phyloP scores from a whole-genome alignment of 1,140 invertebrate species.

The Bactericera cockerelli region DNA sequence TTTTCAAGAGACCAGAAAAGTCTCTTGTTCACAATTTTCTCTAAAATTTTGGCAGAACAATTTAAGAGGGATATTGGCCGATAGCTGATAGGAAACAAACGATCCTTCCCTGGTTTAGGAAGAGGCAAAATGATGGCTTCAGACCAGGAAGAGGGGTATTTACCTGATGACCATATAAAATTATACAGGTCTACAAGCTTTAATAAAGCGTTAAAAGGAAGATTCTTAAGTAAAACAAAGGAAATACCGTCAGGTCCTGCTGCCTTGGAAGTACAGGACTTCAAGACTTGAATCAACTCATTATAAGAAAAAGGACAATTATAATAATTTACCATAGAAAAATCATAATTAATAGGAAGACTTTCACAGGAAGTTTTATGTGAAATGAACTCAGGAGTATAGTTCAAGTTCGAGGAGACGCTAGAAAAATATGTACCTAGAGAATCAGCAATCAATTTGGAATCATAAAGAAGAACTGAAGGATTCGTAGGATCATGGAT shows the following conservation, averaged over 20 bases:
- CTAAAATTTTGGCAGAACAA: constrained; percentile 3
- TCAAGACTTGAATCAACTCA: not conserved
- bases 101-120: constrained; percentile 10
- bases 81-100: not conserved
- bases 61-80: constrained; percentile 6
- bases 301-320: not conserved
- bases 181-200: constrained; percentile 8
- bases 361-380: not conserved
- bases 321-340: not conserved
- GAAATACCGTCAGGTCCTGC: not conserved
- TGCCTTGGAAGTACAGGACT: not conserved
- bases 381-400: not conserved
- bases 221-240: not conserved
- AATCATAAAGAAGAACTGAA: not conserved
- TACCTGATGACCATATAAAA: not conserved
- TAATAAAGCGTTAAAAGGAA: not conserved
- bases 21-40: constrained; percentile 12
- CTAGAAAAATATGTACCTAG: not conserved
- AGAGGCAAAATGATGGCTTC: constrained; percentile 4
- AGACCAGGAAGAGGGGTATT: not conserved
- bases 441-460: not conserved
- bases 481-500: not conserved
- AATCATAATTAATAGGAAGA: not conserved
- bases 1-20: constrained; percentile 11
- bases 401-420: not conserved